These are phyloP conservation scores for Pristiophorus japonicus DNA, from an alignment of 2,113 vertebrate species.

Conservation along the genomic window DNA sequence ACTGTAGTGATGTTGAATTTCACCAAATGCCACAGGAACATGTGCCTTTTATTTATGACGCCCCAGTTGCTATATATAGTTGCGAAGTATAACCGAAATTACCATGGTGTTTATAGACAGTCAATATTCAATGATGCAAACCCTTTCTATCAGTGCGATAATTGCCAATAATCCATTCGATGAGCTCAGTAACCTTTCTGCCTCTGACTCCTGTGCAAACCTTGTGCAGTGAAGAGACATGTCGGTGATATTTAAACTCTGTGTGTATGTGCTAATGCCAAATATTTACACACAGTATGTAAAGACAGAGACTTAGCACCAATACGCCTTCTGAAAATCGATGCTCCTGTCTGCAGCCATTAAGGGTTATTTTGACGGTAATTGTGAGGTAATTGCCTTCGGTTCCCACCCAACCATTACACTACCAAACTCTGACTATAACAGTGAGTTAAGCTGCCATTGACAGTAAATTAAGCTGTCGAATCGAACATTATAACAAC, in stretches of 20 bases:
- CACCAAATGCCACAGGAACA: background rate
- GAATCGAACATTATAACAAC: background rate
- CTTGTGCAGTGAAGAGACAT: background rate
- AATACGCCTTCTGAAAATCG: background rate
- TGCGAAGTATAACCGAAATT: background rate
- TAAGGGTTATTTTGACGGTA: conserved; percentile 12
- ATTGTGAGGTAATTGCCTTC: conserved; percentile 12
- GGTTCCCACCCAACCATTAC: background rate
- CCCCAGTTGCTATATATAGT: background rate
- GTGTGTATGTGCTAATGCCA: background rate
- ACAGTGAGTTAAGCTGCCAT: background rate
- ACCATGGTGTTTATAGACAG: background rate
- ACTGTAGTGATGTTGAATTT: background rate
- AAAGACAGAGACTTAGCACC: background rate
- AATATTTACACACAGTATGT: background rate
- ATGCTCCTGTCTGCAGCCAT: background rate
- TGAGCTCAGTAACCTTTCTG: background rate
- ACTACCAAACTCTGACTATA: background rate
- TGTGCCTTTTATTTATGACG: background rate
- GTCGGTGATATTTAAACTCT: background rate
- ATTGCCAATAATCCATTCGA: background rate
- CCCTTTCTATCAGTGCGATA: background rate
- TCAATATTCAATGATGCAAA: background rate
- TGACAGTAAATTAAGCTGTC: background rate
- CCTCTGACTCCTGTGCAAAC: background rate